Base-by-base conservation (phyloP, 2,113 vertebrate genomes). In the Charadrius vociferus region DNA sequence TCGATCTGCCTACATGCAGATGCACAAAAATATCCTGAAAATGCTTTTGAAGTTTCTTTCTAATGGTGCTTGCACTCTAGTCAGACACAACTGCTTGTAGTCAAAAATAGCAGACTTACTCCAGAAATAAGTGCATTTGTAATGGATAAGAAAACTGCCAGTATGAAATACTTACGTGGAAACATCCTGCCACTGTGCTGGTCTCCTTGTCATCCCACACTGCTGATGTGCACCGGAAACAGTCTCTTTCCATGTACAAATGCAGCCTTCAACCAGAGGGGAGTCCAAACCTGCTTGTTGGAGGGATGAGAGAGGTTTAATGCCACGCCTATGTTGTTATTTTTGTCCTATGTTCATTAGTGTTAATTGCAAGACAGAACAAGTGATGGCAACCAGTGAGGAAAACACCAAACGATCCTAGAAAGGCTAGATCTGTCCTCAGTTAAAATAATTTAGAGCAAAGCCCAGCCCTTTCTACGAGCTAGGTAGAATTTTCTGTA, bases 1-100 rank as follows among this genome's bases (percentile, higher is more conserved):
- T 18, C 61, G 36, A 1, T 41, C 3, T 2, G 9, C 39, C 36
- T n/a, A 27, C 10, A 30, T 12, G 14, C 0, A 3, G 32, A 49
- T 21, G 32, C 59, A 55, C 37, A 82, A 72, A 72, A 1, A 0
- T 4, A 3, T 26, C 72, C 84, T 61, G 43, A 53, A 73, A 66
- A 73, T 10, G 12, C 34, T 77, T 45, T 34, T 26, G 19, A 23
- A 52, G 26, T 23, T 32, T 32, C 47, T 47, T 50, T 26, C 49
- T 34, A 41, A 26, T 5, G 10, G 17, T 72, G 11, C 53, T 63
- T 29, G 5, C 13, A 1, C 53, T 86, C 18, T 39, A 37, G 53
- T 27, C n/a, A n/a, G n/a, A n/a, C n/a, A n/a, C n/a, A n/a, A n/a
- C n/a, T n/a, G n/a, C n/a, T n/a, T n/a, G n/a, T n/a, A n/a, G n/a